Conservation (phyloP, 1,140 invertebrate species). For the Monomorium pharaonis region DNA sequence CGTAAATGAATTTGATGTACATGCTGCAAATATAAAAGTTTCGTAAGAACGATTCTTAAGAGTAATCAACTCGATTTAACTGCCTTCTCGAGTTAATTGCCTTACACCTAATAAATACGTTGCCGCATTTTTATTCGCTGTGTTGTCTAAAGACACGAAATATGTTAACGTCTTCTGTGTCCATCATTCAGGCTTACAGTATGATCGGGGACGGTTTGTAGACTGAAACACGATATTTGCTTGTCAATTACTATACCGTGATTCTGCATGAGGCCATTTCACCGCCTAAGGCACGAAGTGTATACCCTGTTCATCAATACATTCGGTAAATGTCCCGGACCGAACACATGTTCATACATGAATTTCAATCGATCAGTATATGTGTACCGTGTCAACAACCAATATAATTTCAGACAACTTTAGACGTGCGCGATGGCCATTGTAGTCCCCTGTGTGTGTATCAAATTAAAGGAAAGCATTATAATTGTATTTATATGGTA, state of each 20-base stretch:
- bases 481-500: neutral
- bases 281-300: neutral
- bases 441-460: neutral
- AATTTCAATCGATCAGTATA: neutral
- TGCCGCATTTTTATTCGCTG: neutral
- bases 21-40: too few species aligned
- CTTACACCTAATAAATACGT: neutral
- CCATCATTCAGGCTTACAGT: neutral
- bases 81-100: too few species aligned
- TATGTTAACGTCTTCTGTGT: neutral
- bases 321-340: neutral
- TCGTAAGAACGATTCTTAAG: too few species aligned
- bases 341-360: neutral
- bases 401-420: slow-evolving; percentile 20
- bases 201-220: neutral
- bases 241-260: slow-evolving; percentile 3
- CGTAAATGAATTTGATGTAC: too few species aligned
- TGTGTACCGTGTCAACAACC: neutral
- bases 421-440: neutral
- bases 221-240: neutral
- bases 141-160: neutral
- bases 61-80: too few species aligned
- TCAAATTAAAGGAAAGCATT: neutral
- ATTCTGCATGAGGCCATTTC: slow-evolving; percentile 22
- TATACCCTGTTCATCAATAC: neutral